Percentiles rank a stretch among this genome's conserved stretches.
These are phyloP conservation scores for Anhinga anhinga DNA, from an alignment of 2,113 vertebrate species.

Conservation along the genomic window DNA sequence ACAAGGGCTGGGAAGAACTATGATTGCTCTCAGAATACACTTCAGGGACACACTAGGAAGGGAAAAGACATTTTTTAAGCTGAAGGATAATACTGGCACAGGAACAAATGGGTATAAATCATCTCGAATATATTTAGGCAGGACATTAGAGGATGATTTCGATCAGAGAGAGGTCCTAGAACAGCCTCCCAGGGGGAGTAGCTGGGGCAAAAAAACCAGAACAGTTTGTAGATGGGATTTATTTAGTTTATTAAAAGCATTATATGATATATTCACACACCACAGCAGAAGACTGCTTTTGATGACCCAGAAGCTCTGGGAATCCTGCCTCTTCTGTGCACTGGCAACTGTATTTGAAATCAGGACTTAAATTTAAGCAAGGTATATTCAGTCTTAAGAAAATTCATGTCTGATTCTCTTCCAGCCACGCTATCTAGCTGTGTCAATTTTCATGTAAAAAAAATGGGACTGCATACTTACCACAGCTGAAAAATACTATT, in stretches of 20 bases:
- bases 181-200: neutral
- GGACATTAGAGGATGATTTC: neutral
- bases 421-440: neutral
- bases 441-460: neutral
- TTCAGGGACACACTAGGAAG: neutral
- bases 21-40: neutral
- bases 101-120: neutral
- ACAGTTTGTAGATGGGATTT: neutral
- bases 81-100: neutral
- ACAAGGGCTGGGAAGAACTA: neutral
- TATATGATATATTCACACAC: neutral
- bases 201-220: neutral
- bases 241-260: neutral
- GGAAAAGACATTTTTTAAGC: neutral
- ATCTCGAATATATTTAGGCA: neutral
- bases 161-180: neutral
- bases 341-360: constrained; percentile 5
- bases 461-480: neutral
- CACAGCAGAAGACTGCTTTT: neutral
- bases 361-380: neutral
- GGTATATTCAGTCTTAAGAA: neutral
- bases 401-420: neutral
- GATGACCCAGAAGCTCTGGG: neutral
- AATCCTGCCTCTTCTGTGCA: neutral
- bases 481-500: neutral